Conservation (phyloP, 2,113 vertebrate genomes). For the Proteles cristata region DNA sequence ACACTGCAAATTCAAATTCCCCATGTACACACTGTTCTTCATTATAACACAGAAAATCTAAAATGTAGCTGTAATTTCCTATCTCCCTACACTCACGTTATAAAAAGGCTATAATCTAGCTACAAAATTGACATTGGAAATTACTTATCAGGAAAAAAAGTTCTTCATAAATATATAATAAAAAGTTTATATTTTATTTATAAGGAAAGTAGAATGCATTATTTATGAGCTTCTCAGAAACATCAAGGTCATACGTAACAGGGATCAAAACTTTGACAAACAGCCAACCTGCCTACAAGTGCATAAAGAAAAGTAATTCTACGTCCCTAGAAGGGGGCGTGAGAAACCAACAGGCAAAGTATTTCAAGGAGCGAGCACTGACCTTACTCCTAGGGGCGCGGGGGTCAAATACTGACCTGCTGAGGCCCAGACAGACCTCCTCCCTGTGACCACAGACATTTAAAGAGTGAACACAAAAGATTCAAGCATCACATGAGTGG, state of each 20-base stretch:
- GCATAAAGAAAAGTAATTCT: constrained; percentile 4
- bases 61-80: background rate
- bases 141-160: constrained; percentile 58
- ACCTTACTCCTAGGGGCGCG: background rate
- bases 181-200: constrained; percentile 68
- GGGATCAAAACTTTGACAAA: constrained; percentile 44
- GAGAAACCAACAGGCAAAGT: background rate
- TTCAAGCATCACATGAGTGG: background rate
- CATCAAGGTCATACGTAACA: constrained; percentile 50
- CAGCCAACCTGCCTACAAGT: constrained; percentile 1
- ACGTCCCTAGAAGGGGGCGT: background rate
- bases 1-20: constrained; percentile 38
- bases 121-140: constrained; percentile 24
- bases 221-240: constrained; percentile 64
- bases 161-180: constrained; percentile 59
- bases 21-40: background rate
- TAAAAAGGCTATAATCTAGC: constrained; percentile 31
- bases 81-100: background rate
- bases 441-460: background rate
- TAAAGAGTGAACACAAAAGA: background rate
- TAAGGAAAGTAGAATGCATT: constrained; percentile 30
- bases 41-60: constrained; percentile 32
- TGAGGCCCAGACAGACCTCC: background rate
- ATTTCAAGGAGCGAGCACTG: background rate
- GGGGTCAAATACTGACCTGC: background rate